These are phyloP conservation scores for Tiliqua scincoides DNA, from an alignment of 2,113 vertebrate genomes.

Conservation along the genomic window DNA sequence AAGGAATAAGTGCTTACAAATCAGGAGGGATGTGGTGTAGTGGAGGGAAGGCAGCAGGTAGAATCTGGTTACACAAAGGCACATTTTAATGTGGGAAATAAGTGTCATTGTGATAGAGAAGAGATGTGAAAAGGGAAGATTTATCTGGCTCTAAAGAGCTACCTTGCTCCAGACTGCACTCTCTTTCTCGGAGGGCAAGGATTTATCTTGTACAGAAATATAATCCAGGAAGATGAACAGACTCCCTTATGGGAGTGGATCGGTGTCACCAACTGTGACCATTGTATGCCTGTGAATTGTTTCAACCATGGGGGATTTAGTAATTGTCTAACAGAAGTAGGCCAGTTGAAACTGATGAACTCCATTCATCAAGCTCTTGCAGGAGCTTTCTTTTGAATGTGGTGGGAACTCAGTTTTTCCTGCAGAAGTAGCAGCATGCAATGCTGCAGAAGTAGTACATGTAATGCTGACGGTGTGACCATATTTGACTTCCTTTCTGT, in stretches of 20 bases:
- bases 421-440: background rate
- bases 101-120: background rate
- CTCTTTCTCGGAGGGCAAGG: background rate
- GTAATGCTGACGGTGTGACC: background rate
- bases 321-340: background rate
- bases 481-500: background rate
- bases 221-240: slow-evolving; percentile 36
- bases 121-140: background rate
- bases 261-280: background rate
- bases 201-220: background rate
- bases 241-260: slow-evolving; percentile 49
- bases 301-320: slow-evolving; percentile 3
- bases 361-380: background rate
- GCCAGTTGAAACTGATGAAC: background rate
- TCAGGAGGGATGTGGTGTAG: background rate
- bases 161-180: background rate
- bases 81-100: background rate
- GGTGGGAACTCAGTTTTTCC: background rate
- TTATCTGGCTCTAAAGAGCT: background rate
- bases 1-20: background rate
- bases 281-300: background rate
- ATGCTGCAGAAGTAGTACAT: background rate
- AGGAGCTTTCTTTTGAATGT: too few species aligned
- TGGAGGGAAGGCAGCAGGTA: background rate
- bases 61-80: background rate